Evolutionary conservation across 2,113 vertebrate genomes (phyloP), one percentile per base, ranked within the genome.

Genomic region (Cavia aperea): DNA sequence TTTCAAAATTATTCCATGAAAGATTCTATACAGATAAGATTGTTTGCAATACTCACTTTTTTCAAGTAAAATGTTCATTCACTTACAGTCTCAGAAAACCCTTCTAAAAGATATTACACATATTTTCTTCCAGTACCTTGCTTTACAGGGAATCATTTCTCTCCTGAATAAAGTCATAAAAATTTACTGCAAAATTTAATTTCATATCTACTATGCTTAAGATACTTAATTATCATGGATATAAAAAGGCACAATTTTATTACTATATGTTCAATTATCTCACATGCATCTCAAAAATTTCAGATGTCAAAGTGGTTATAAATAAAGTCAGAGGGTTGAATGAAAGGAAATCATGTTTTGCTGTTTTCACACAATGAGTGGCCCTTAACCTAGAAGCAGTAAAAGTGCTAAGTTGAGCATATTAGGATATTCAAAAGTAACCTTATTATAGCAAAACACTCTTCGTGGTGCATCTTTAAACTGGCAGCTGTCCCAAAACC

Each of bases 291-390:
- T 87, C 73, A 82, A 66, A 24, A 24, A 26, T 86, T 84, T 86
- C 23, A 91, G 73, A 46, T 92, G 43, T 63, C 62, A 86, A 94
- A n/a, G 8, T 81, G 58, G 8, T 39, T 81, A 13, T 72, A 94
- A 93, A 92, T 88, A 94, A 86, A 91, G 84, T 93, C 29, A 49
- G 56, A 93, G n/a, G 29, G 19, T 8, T 65, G 23, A 92, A 66
- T 82, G n/a, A 92, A 68, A 86, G 33, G 29, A 68, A 86, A 65
- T 66, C 36, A 68, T 54, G 2, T 78, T 90, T 94, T 82, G 70
- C 39, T 51, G 73, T 43, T 68, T 93, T 93, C 46, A 70, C 51
- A 36, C 54, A 81, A 88, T 62, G 51, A 83, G 31, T 78, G 65
- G 49, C 73, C 81, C 5, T 75, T 94, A 90, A 86, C 9, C 24